phyloP scores from a whole-genome alignment of 2,888 invertebrate species.

The Quadriops clusia region DNA sequence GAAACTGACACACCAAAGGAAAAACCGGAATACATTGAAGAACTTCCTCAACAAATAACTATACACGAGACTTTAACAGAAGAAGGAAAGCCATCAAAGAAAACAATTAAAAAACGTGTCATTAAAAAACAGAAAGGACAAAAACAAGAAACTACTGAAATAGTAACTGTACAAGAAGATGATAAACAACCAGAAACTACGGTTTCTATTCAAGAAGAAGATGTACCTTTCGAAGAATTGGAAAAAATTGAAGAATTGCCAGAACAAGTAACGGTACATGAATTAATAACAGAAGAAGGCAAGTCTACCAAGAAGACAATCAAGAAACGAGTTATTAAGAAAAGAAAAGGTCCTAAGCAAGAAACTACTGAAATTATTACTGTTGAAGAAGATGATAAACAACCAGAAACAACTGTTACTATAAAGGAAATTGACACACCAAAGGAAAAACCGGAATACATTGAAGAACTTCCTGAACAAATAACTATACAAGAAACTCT shows the following conservation, averaged over 20 bases:
- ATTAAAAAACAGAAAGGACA: constrained; percentile 34
- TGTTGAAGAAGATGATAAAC: constrained; percentile 24
- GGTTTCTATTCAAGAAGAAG: constrained; percentile 28
- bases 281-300: constrained; percentile 21
- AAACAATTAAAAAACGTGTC: constrained; percentile 23
- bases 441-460: constrained; percentile 12
- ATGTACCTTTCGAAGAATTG: constrained; percentile 21
- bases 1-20: constrained; percentile 18
- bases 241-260: constrained; percentile 26
- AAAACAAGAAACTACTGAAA: constrained; percentile 36
- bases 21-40: constrained; percentile 16
- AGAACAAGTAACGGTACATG: constrained; percentile 30
- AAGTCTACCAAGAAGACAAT: constrained; percentile 24
- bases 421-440: constrained; percentile 21
- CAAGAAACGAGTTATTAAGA: constrained; percentile 30
- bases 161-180: constrained; percentile 32
- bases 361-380: constrained; percentile 29
- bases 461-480: constrained; percentile 27
- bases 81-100: constrained; percentile 34
- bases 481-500: constrained; percentile 24
- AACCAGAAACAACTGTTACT: constrained; percentile 23
- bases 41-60: constrained; percentile 26
- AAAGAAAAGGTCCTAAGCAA: constrained; percentile 30
- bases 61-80: constrained; percentile 28
- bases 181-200: constrained; percentile 36